A percentile compares a stretch with the other conserved stretches of the same genome.
These are phyloP conservation scores for Temnothorax nylanderi DNA, from an alignment of 1,140 invertebrate genomes.

Conservation along the genomic window DNA sequence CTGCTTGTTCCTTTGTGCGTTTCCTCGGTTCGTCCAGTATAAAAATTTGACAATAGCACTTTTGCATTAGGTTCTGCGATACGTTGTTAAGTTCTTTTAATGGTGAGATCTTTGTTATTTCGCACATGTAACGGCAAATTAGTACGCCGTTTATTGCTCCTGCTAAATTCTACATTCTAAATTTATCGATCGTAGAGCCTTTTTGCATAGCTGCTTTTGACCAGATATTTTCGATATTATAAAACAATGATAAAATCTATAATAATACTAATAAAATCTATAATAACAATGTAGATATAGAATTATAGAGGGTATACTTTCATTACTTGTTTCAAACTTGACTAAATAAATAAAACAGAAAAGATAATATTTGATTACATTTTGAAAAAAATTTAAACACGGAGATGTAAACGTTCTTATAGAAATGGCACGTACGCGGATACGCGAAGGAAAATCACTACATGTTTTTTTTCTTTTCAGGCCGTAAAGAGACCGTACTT, in stretches of 20 bases:
- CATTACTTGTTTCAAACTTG: not conserved
- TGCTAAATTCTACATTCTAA: not conserved
- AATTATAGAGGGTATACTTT: not conserved
- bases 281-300: not conserved
- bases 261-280: not conserved
- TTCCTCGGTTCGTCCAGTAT: not conserved
- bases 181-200: slow-evolving; percentile 37
- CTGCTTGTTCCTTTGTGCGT: slow-evolving; percentile 20
- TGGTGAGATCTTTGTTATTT: slow-evolving; percentile 29
- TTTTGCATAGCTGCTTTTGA: not conserved
- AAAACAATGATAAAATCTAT: not conserved
- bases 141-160: not conserved
- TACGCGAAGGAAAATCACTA: not conserved
- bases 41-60: slow-evolving; percentile 39
- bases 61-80: not conserved
- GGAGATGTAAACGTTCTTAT: not conserved
- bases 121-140: not conserved
- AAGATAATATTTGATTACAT: not conserved
- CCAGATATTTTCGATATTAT: not conserved
- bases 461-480: not conserved
- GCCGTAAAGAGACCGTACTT: not conserved
- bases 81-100: slow-evolving; percentile 7
- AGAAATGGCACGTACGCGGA: not conserved
- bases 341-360: not conserved
- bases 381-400: not conserved